phyloP scores from a whole-genome alignment of 2,797 vertebrate species.

The Gephyroberyx darwinii region DNA sequence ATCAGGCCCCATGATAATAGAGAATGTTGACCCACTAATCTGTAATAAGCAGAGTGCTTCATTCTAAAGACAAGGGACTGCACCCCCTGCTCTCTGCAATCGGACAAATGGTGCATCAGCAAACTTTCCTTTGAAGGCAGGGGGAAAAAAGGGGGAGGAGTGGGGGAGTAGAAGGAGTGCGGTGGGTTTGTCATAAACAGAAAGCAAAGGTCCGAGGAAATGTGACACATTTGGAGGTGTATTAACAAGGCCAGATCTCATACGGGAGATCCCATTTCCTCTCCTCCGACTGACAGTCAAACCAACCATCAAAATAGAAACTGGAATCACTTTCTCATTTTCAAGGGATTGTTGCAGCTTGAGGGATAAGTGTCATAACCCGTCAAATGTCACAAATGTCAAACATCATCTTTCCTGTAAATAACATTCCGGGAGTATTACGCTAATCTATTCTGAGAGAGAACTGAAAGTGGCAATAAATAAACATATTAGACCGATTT shows the following conservation, averaged over 20 bases:
- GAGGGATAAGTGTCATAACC: conserved; percentile 1
- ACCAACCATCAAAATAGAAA: conserved; percentile 23
- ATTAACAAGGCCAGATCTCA: conserved; percentile 8
- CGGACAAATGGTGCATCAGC: conserved; percentile 53
- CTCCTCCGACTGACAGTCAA: conserved; percentile 7
- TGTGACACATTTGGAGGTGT: background rate
- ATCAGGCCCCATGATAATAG: conserved; percentile 75
- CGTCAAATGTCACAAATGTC: conserved; percentile 9
- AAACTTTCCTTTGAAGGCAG: conserved; percentile 35
- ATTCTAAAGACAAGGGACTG: conserved; percentile 53
- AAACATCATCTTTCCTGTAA: background rate
- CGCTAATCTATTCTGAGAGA: background rate
- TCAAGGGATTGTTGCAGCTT: conserved; percentile 11
- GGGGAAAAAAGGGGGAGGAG: conserved; percentile 1
- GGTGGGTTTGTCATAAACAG: conserved; percentile 20
- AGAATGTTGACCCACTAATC: conserved; percentile 78
- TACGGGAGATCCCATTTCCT: conserved; percentile 9
- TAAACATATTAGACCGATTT: background rate
- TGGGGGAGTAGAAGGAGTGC: background rate
- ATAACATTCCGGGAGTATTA: conserved; percentile 5
- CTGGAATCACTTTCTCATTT: conserved; percentile 9
- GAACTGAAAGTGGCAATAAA: background rate
- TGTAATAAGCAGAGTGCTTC: conserved; percentile 77
- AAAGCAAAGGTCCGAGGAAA: conserved; percentile 7
- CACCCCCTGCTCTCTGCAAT: conserved; percentile 44